Base-by-base conservation (phyloP, 1,140 invertebrate species). In the Atta texana region DNA sequence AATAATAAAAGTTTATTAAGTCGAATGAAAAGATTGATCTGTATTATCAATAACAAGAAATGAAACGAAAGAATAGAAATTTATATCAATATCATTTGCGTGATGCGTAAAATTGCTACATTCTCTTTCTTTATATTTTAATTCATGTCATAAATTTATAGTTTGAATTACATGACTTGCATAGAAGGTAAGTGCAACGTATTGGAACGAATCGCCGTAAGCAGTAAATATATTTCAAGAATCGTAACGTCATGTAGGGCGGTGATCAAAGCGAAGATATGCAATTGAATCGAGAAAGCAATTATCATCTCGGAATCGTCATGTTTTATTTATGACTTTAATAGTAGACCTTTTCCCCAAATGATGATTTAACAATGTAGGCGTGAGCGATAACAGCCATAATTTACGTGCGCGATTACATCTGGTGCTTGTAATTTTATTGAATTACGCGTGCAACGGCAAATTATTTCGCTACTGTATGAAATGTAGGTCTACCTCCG, bases 401-500 rank as follows among this genome's bases (percentile, higher is more conserved):
- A 71, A 81, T 81, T 81, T 71, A 71, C 34, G 78, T 24, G 51
- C 44, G 21, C 64, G 78, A 53, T 81, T 71, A 71, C 66, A 44
- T 81, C 21, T 49, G 53, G 55, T 14, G 78, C 64, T 71, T 81
- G 66, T 81, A 81, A 71, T 81, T 81, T 81, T 81, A 81, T 71
- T 44, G 51, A 81, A 81, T 81, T 71, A 71, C 51, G 16, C 66
- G 28, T 16, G 77, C 51, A 44, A 44, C 64, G 78, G 66, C 51
- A 44, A 51, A 81, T 81, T 71, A 81, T 57, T 71, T 71, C 34
- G 78, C 51, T 68, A 34, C 63, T 21, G 14, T 69, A 57, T 44
- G 78, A 81, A 81, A 81, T 71, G 51, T 57, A 57, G 55, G 71
- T 49, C 72, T 68, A 82, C 59, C 77, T 51, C 21, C 55, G 61